Evolutionary conservation across 2,113 vertebrate species (phyloP), one percentile per base, ranked within the genome.

Genomic region (Apeltes quadracus): DNA sequence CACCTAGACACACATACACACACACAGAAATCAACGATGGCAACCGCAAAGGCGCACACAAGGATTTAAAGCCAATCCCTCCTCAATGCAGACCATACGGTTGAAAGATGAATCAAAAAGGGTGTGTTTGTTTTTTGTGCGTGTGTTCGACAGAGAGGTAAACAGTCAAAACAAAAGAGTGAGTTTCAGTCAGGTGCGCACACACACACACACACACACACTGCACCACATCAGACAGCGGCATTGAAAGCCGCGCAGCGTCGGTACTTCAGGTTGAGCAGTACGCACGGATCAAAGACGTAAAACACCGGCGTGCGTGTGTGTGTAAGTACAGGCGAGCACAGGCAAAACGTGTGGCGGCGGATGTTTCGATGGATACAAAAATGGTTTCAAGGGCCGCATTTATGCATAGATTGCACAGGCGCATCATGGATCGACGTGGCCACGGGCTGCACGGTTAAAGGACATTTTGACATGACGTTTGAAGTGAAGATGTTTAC

Each of bases 1-100:
- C 97, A 98, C 86, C 97, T 98, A 87, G 22, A 83, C 50, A 91
- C 73, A 90, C 22, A 86, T 56, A 69, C 10, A 90, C 44, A 85
- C 55, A 72, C 9, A 65, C 5, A 67, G 5, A 75, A 18, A 66
- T 77, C 12, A 81, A 56, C 50, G n/a, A 75, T 71, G 20, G 29
- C 44, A 53, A 9, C 64, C 9, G 16, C 18, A 62, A 69, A 75
- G 58, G 12, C n/a, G 51, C 54, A 63, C 27, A 76, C 23, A 43
- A 41, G 13, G 32, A 51, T 36, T 78, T 43, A 69, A 70, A 74
- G 48, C 43, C 55, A 38, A 61, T 65, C 27, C 22, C 2, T 7
- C 48, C 18, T 69, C n/a, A 69, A 61, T 46, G 29, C 38, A 69
- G 25, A 76, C 36, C 75, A 72, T 22, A 23, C 25, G 56, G 23